Evolutionary conservation across 2,888 invertebrate species (phyloP).

Genomic region (Protodeltote pygarga): DNA sequence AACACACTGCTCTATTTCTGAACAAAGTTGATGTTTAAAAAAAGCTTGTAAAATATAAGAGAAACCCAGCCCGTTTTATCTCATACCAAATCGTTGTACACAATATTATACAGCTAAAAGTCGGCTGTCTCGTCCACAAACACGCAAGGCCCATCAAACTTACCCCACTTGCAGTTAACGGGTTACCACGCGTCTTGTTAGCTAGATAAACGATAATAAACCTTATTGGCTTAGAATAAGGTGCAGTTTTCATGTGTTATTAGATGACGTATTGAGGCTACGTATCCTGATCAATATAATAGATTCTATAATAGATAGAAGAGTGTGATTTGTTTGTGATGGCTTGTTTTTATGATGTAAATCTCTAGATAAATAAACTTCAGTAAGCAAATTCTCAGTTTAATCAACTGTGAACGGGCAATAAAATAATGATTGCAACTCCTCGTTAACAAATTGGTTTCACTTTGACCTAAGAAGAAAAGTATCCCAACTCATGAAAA

Average conservation of each 20-base stretch:
- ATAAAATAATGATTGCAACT: no score
- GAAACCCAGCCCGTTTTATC: conserved; percentile 22
- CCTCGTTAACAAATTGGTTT: no score
- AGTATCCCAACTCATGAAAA: not conserved
- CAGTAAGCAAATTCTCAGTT: no score
- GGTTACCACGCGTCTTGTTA: conserved; percentile 40
- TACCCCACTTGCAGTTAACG: conserved; percentile 53
- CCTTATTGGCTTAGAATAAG: not conserved
- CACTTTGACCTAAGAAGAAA: no score
- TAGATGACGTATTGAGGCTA: conserved; percentile 31
- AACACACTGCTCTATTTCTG: no score
- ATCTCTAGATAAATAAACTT: not conserved
- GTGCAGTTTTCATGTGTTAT: not conserved
- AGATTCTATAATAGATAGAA: conserved; percentile 46
- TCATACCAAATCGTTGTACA: conserved; percentile 37
- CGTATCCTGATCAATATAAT: conserved; percentile 50
- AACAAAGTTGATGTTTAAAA: no score
- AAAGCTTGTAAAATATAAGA: no score
- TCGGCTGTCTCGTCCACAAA: conserved; percentile 53
- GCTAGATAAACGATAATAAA: not conserved
- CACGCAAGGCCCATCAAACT: conserved; percentile 61
- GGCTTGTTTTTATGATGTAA: conserved; percentile 13
- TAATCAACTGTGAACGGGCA: no score
- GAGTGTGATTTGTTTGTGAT: conserved; percentile 33
- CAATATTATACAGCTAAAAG: conserved; percentile 42